Evolutionary conservation across 2,888 invertebrate species (phyloP), one percentile per base, ranked within the genome.

Genomic region (Cinara cedri): DNA sequence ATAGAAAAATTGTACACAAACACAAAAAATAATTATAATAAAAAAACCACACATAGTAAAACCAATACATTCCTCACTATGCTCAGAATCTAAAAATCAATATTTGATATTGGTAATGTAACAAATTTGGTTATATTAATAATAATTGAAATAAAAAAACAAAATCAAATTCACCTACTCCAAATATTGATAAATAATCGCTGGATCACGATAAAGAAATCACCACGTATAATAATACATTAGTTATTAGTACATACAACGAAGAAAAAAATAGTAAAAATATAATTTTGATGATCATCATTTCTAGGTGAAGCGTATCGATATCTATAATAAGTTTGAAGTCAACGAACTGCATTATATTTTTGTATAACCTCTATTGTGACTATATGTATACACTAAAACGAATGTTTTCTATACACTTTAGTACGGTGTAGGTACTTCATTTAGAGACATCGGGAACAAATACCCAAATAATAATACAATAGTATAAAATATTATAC

Each of bases 301-400:
- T 66, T 55, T 68, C 68, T 76, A 60, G 14, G 66, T 68, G 66
- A 76, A 68, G 57, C 60, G 49, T 76, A 76, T 76, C 57, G 57
- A 57, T 68, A 34, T 11, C 14, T 51, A 51, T 19, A 26, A 11
- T 14, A 49, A 62, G 19, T 62, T 60, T 4, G 26, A 76, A 68
- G 76, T 76, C 68, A 68, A 68, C 57, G 60, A 76, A 68, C 57
- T 49, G 46, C 1, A 11, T 26, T 76, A 46, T n/a, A 51, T 44
- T 66, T 76, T 75, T 21, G 3, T 65, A 60, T 9, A 60, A 49
- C 26, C 14, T 74, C 62, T 51, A 62, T 63, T 42, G 21, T 34
- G 51, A 63, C 55, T 10, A 10, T 46, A 46, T 46, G 10, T 10
- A 1, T 13, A 46, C 13, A 13, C 46, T 51, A 51, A n/a, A 74